These are phyloP conservation scores for Trissolcus japonicus DNA, from an alignment of 2,888 invertebrate genomes.

Conservation along the genomic window DNA sequence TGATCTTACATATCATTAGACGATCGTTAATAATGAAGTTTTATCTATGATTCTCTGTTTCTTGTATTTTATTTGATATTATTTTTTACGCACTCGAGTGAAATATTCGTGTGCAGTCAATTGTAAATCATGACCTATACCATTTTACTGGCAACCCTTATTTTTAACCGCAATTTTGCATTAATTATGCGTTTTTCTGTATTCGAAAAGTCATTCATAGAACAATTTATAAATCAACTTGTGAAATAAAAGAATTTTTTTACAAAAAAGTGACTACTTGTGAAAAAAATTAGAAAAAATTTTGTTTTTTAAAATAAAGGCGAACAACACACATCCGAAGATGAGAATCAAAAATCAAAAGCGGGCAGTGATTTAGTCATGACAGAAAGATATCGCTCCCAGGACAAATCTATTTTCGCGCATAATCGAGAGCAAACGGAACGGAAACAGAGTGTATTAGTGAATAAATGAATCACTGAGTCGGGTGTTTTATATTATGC, in stretches of 20 bases:
- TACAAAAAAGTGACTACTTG: background rate
- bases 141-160: background rate
- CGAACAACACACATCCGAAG: background rate
- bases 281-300: background rate
- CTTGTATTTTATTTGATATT: slow-evolving; percentile 38
- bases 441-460: slow-evolving; percentile 63
- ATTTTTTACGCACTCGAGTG: slow-evolving; percentile 23
- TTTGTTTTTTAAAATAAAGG: background rate
- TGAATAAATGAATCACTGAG: slow-evolving; percentile 71
- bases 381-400: slow-evolving; percentile 5
- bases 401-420: slow-evolving; percentile 45
- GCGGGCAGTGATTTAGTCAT: slow-evolving; percentile 17
- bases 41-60: slow-evolving; percentile 29
- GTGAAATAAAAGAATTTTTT: background rate
- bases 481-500: slow-evolving; percentile 68
- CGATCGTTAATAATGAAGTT: slow-evolving; percentile 43
- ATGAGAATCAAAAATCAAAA: background rate
- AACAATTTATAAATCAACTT: slow-evolving; percentile 4
- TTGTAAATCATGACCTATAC: too few species aligned
- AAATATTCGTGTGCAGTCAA: background rate
- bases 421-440: slow-evolving; percentile 59
- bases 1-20: slow-evolving; percentile 51
- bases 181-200: background rate
- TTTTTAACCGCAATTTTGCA: background rate
- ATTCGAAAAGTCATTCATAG: background rate